Conservation (phyloP, 2,888 invertebrate species). For the Vanessa cardui region DNA sequence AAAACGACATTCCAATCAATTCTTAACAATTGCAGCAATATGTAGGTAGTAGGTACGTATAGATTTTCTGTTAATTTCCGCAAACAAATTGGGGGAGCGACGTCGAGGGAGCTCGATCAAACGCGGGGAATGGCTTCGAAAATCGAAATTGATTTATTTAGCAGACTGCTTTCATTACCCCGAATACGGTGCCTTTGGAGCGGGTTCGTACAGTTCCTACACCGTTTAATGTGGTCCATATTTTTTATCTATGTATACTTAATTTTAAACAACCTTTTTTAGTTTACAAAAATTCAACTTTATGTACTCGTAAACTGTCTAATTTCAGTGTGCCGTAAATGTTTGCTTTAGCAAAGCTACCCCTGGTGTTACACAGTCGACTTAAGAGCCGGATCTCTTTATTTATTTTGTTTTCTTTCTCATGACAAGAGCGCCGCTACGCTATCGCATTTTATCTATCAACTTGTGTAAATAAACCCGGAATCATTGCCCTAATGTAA, state of each 20-base stretch:
- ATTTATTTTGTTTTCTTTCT: constrained; percentile 71
- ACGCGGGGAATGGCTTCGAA: constrained; percentile 45
- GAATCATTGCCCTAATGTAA: constrained; percentile 70
- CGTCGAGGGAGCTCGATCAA: constrained; percentile 41
- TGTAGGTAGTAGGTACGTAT: constrained; percentile 20
- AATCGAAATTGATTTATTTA: constrained; percentile 48
- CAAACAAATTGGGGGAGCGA: constrained; percentile 49
- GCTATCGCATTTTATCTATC: constrained; percentile 75
- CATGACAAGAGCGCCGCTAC: constrained; percentile 69
- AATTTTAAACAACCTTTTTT: neutral
- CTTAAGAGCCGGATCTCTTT: constrained; percentile 61
- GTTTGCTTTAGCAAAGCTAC: constrained; percentile 61
- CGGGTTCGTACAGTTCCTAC: neutral
- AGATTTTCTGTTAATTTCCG: constrained; percentile 54
- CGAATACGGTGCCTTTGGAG: constrained; percentile 3
- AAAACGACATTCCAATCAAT: constrained; percentile 5
- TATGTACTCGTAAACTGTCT: constrained; percentile 44
- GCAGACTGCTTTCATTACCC: constrained; percentile 32
- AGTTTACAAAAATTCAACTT: constrained; percentile 14
- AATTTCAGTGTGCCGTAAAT: constrained; percentile 44
- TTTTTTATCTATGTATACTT: too few species aligned
- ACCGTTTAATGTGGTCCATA: too few species aligned
- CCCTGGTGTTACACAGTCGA: constrained; percentile 69
- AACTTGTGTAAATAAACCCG: constrained; percentile 69
- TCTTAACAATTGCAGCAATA: constrained; percentile 1